phyloP scores from a whole-genome alignment of 2,888 invertebrate species.

The Nycteola revayana region DNA sequence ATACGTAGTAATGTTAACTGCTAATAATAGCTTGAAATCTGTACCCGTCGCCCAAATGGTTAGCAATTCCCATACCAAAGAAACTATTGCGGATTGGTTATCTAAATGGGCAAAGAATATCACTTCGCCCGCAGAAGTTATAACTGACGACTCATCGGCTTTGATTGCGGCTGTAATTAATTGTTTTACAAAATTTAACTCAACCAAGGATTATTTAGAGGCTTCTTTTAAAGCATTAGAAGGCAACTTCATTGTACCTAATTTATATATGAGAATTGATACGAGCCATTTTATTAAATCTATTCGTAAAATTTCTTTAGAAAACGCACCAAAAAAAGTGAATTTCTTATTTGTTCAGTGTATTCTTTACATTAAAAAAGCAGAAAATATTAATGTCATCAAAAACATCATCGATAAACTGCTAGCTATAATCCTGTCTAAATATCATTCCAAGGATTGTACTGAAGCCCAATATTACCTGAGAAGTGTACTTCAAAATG shows the following conservation, averaged over 20 bases:
- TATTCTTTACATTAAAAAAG: conserved; percentile 15
- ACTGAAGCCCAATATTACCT: conserved; percentile 14
- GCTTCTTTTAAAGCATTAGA: conserved; percentile 3
- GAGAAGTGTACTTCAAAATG: conserved; percentile 15
- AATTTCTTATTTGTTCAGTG: conserved; percentile 13
- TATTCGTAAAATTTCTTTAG: conserved; percentile 14
- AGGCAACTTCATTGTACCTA: conserved; percentile 12
- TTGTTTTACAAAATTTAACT: conserved; percentile 1
- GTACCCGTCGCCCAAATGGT: conserved; percentile 15
- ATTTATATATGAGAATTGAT: conserved; percentile 15
- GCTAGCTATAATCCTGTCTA: conserved; percentile 11
- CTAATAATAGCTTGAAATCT: conserved; percentile 10
- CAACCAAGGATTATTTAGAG: conserved; percentile 3
- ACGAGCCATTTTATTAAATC: conserved; percentile 14
- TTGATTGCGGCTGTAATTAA: conserved; percentile 2
- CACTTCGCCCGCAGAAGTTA: conserved; percentile 11
- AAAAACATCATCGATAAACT: conserved; percentile 12
- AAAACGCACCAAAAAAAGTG: conserved; percentile 13
- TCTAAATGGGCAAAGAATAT: conserved; percentile 9
- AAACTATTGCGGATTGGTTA: conserved; percentile 16
- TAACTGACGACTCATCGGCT: conserved; percentile 1
- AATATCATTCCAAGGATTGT: conserved; percentile 12
- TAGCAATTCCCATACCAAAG: conserved; percentile 15
- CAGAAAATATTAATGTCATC: conserved; percentile 11
- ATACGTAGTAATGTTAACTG: conserved; percentile 15